Conservation (phyloP, 1,140 invertebrate species). For the Papilio polytes region DNA sequence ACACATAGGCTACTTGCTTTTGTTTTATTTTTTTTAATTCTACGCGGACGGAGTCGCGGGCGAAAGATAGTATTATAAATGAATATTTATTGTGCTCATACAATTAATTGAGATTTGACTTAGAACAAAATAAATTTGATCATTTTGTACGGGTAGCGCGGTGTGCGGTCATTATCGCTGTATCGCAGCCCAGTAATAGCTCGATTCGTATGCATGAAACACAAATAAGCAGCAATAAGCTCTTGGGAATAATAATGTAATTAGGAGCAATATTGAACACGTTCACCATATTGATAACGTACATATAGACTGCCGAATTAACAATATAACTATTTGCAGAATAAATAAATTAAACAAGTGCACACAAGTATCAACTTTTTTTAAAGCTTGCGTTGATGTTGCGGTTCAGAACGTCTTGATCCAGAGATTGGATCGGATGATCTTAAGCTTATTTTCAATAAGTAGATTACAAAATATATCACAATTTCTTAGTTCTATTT, state of each 20-base stretch:
- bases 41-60: no score
- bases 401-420: no score
- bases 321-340: neutral
- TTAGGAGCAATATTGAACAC: constrained; percentile 10
- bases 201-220: constrained; percentile 28
- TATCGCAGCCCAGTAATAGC: constrained; percentile 18
- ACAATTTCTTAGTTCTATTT: neutral
- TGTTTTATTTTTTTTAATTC: no score
- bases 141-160: neutral
- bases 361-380: neutral
- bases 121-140: constrained; percentile 13
- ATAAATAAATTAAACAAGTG: neutral
- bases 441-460: no score
- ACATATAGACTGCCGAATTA: neutral
- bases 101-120: neutral
- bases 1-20: no score
- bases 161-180: constrained; percentile 11
- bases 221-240: constrained; percentile 24
- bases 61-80: no score
- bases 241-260: constrained; percentile 26
- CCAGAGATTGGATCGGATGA: no score
- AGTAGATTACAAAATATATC: no score
- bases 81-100: neutral
- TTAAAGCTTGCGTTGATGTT: no score
- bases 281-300: neutral